Evolutionary conservation across 2,888 invertebrate genomes (phyloP).

Genomic region (Lacanobia wlatinum): DNA sequence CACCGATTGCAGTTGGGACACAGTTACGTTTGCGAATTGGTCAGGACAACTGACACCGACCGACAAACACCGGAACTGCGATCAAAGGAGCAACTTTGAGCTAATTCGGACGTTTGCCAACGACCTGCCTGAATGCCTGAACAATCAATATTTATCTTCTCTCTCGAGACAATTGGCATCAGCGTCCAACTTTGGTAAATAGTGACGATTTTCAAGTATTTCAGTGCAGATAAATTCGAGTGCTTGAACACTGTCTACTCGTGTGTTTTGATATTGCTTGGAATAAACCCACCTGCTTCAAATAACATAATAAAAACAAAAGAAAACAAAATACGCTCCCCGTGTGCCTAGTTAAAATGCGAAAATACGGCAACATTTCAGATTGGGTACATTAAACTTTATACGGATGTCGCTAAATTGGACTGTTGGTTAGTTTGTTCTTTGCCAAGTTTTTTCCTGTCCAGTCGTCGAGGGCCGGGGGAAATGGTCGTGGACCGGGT

Average conservation of each 20-base stretch:
- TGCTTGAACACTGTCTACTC: not conserved
- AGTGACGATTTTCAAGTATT: conserved; percentile 22
- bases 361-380: conserved; percentile 83
- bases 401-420: conserved; percentile 88
- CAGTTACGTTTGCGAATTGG: conserved; percentile 64
- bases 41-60: conserved; percentile 58
- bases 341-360: conserved; percentile 81
- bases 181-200: conserved; percentile 32
- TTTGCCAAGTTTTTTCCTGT: conserved; percentile 89
- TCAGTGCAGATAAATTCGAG: conserved; percentile 13
- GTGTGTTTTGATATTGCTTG: conserved; percentile 24
- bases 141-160: conserved; percentile 82
- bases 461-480: conserved; percentile 83
- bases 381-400: conserved; percentile 90
- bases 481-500: conserved; percentile 86
- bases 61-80: conserved; percentile 67
- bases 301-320: conserved; percentile 50
- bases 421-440: conserved; percentile 89
- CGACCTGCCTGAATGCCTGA: conserved; percentile 67
- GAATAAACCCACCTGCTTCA: conserved; percentile 44
- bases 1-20: conserved; percentile 58
- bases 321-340: conserved; percentile 59
- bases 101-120: conserved; percentile 81
- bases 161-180: conserved; percentile 62
- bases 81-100: conserved; percentile 82